Evolutionary conservation across 2,797 vertebrate species (phyloP).

Genomic region (Sarcophilus harrisii): DNA sequence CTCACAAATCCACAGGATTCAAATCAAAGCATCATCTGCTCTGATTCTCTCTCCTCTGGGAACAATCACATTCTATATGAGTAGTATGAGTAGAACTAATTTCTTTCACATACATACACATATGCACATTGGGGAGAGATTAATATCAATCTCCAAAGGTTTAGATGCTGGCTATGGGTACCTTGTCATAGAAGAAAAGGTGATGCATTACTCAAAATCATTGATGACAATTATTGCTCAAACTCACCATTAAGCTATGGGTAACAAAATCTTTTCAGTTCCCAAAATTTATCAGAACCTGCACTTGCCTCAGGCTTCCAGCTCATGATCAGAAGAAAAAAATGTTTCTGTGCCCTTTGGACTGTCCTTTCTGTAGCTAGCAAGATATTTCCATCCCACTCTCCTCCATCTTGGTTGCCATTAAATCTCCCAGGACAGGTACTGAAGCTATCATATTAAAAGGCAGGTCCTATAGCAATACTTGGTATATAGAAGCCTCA

Average conservation of each 20-base stretch:
- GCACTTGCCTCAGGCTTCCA: background rate
- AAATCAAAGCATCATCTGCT: background rate
- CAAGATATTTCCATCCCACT: background rate
- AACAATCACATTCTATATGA: background rate
- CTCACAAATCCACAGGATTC: background rate
- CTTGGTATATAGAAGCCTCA: background rate
- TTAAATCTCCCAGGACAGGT: background rate
- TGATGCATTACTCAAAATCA: background rate
- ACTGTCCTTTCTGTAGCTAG: background rate
- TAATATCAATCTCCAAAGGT: background rate
- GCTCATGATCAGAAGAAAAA: background rate
- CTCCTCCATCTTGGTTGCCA: background rate
- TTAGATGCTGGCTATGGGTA: background rate
- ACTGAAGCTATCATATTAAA: background rate
- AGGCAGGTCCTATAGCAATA: background rate
- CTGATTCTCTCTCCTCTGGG: background rate
- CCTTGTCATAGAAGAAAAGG: background rate
- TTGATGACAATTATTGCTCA: background rate
- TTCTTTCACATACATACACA: background rate
- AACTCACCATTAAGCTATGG: background rate
- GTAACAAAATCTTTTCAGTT: background rate
- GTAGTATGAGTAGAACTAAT: background rate
- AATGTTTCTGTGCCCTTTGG: background rate
- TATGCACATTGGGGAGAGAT: background rate
- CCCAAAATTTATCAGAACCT: background rate